phyloP scores from a whole-genome alignment of 2,797 vertebrate genomes.

The Mormyrus hasselquistii region DNA sequence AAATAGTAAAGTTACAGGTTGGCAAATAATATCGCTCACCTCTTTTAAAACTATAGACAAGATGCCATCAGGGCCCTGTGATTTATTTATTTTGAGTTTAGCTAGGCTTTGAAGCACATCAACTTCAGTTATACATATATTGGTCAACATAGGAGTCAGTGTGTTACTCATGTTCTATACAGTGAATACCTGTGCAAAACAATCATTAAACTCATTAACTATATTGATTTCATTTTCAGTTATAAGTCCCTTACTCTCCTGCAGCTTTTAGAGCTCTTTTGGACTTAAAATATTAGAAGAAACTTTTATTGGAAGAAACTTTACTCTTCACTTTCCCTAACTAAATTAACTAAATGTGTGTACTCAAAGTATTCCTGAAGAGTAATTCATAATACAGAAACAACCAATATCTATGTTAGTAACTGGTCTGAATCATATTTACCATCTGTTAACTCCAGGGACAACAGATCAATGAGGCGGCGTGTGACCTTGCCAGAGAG shows the following conservation, averaged over 20 bases:
- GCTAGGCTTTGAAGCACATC: too few species aligned
- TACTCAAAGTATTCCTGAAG: neutral
- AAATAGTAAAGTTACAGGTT: too few species aligned
- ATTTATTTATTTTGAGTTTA: too few species aligned
- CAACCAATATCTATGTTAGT: neutral
- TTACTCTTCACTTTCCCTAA: neutral
- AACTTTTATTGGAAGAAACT: neutral
- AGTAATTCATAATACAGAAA: neutral
- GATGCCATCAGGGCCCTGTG: too few species aligned
- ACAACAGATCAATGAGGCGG: constrained; percentile 83
- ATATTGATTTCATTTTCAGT: neutral
- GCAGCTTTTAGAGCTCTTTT: neutral
- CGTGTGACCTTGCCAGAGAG: constrained; percentile 86
- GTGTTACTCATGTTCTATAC: too few species aligned
- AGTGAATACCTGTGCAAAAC: too few species aligned
- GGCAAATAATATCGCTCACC: too few species aligned
- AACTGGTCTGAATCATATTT: neutral
- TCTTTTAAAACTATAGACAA: too few species aligned
- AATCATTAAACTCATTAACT: too few species aligned
- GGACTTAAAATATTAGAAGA: neutral
- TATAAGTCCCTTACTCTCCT: neutral
- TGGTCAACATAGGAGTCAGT: too few species aligned
- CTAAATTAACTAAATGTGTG: neutral
- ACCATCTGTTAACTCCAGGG: constrained; percentile 54
- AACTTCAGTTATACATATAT: too few species aligned